Percentiles rank a stretch among this genome's conserved stretches.
Evolutionary conservation across 2,113 vertebrate genomes (phyloP).

Genomic region (Cochlearius cochlearius): DNA sequence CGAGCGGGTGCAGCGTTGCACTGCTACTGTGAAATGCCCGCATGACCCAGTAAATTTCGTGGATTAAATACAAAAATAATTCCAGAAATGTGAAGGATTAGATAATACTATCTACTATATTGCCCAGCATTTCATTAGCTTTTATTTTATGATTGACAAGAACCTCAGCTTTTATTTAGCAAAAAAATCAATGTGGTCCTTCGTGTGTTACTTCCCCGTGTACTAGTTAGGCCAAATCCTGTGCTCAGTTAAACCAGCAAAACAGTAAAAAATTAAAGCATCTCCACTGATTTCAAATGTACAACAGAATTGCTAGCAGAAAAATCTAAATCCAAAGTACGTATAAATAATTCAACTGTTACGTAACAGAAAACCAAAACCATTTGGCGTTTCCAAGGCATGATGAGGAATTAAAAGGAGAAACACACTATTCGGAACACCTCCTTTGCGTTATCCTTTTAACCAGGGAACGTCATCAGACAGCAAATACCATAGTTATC

Average conservation of each 20-base stretch:
- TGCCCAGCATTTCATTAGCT: background rate
- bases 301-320: background rate
- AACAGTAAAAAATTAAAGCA: background rate
- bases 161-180: background rate
- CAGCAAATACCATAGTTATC: background rate
- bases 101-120: background rate
- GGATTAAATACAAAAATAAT: background rate
- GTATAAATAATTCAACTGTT: background rate
- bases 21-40: background rate
- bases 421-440: background rate
- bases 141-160: background rate
- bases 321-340: background rate
- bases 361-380: background rate
- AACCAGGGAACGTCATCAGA: background rate
- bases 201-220: background rate
- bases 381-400: background rate
- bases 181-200: background rate
- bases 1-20: accelerated
- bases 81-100: background rate
- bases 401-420: background rate
- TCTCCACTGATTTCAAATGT: background rate
- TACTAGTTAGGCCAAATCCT: background rate
- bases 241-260: background rate
- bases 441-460: background rate
- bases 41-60: background rate